Percentiles rank a stretch among this genome's conserved stretches.
Conservation (phyloP, 2,888 invertebrate genomes). For the Epinotia brunnichana region DNA sequence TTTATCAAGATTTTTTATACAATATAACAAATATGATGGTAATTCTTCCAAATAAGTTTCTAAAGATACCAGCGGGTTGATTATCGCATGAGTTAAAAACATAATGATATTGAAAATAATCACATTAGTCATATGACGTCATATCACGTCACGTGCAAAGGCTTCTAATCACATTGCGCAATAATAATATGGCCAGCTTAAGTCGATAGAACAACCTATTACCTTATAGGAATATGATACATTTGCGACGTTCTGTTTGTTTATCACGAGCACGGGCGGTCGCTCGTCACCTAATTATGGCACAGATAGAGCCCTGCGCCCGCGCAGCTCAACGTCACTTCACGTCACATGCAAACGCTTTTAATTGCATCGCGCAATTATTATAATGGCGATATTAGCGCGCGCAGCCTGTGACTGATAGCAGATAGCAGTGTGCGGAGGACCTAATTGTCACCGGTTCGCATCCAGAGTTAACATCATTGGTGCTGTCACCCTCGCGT, state of each 20-base stretch:
- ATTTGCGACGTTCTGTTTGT: background rate
- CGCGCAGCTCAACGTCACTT: slow-evolving; percentile 16
- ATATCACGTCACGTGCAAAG: background rate
- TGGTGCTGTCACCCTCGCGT: background rate
- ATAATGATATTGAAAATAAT: background rate
- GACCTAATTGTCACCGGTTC: slow-evolving; percentile 14
- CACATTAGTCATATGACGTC: background rate
- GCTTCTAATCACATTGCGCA: background rate
- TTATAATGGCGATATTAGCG: slow-evolving; percentile 41
- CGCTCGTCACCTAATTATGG: background rate
- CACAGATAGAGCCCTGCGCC: slow-evolving; percentile 21
- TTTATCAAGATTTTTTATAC: background rate
- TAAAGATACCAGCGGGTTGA: background rate
- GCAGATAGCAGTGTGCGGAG: slow-evolving; percentile 25
- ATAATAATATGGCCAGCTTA: background rate
- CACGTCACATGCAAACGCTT: slow-evolving; percentile 42
- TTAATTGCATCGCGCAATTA: slow-evolving; percentile 42
- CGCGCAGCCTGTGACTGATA: slow-evolving; percentile 43
- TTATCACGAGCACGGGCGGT: background rate
- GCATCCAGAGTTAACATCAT: slow-evolving; percentile 1
- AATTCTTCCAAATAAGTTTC: background rate
- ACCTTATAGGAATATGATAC: background rate
- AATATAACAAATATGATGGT: background rate
- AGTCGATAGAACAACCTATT: background rate
- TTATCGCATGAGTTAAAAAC: background rate